These are phyloP conservation scores for Rhorus exstirpatorius DNA, from an alignment of 2,888 invertebrate genomes.

Conservation along the genomic window DNA sequence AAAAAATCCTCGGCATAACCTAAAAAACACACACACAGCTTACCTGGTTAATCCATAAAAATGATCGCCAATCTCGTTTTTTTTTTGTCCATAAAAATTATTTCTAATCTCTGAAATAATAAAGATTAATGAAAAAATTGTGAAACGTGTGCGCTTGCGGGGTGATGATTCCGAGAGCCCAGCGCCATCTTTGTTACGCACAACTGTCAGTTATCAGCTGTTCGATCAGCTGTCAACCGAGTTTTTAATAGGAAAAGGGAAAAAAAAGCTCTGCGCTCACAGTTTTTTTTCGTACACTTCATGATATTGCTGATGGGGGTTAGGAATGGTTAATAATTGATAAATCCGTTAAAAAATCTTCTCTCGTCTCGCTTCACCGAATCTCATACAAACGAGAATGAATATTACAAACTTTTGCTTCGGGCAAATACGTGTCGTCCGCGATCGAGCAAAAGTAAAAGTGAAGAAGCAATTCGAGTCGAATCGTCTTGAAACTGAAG, in stretches of 20 bases:
- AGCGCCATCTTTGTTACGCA: constrained; percentile 56
- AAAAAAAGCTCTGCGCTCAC: constrained; percentile 5
- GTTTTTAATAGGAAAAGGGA: constrained; percentile 15
- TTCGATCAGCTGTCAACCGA: constrained; percentile 31
- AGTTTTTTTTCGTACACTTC: background rate
- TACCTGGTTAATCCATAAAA: background rate
- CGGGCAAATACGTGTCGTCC: too few relatives aligned
- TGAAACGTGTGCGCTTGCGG: too few relatives aligned
- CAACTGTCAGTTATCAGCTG: constrained; percentile 42
- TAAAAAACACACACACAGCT: background rate
- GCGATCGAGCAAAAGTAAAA: too few relatives aligned
- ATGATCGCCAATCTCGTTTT: too few relatives aligned
- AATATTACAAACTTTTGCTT: too few relatives aligned
- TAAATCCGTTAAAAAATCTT: background rate
- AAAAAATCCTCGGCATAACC: too few relatives aligned
- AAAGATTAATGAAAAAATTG: too few relatives aligned
- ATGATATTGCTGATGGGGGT: constrained; percentile 18
- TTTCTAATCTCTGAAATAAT: background rate
- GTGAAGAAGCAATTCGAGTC: too few relatives aligned
- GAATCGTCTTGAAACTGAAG: too few relatives aligned
- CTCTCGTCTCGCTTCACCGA: too few relatives aligned
- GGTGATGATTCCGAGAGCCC: too few relatives aligned
- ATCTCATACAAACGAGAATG: too few relatives aligned
- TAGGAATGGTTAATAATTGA: background rate
- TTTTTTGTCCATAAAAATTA: background rate